Base-by-base conservation (phyloP, 2,888 invertebrate species). In the Ophraella communa region DNA sequence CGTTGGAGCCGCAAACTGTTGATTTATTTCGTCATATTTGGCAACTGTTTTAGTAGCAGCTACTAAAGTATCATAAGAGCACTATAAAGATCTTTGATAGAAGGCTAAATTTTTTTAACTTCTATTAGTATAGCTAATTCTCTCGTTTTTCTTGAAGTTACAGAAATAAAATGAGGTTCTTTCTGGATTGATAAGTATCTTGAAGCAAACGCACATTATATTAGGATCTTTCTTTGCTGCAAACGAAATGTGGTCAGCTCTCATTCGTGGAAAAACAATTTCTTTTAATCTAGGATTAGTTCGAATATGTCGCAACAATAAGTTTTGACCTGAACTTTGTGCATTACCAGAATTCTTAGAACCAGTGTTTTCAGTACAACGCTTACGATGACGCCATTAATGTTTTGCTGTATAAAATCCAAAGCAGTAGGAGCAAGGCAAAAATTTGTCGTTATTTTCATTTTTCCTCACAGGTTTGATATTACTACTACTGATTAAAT, bases 1-100 rank as follows among this genome's bases (percentile, higher is more conserved):
- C 1, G 65, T 61, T 8, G 68, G 65, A 17, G 68, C 52, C 4
- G 14, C 18, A 62, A 45, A 69, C 2, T 20, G 8, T 30, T 69
- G 47, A 4, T 56, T 61, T 4, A 52, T 35, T 5, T 10, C 5
- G 54, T 67, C 57, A 59, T 63, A 70, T 33, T 58, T 53, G 24
- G 61, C 59, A 5, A 60, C 61, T 42, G 18, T 35, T n/a, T 35
- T 35, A n/a, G 21, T 59, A 14, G 59, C 59, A 23, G 59, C 18
- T 23, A 59, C 59, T 17, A 49, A 23, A 10, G 23, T 10, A 39
- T 52, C 51, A 39, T 59, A n/a, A 60, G 44, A 47, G 33, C 47
- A 20, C 14, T 18, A 30, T 17, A 57, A 18, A 57, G 21, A 45
- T 45, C 47, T 57, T n/a, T 30, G 20, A 57, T 33, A 2, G 23